These are phyloP conservation scores for Chitala chitala DNA, from an alignment of 2,113 vertebrate species.

Conservation along the genomic window DNA sequence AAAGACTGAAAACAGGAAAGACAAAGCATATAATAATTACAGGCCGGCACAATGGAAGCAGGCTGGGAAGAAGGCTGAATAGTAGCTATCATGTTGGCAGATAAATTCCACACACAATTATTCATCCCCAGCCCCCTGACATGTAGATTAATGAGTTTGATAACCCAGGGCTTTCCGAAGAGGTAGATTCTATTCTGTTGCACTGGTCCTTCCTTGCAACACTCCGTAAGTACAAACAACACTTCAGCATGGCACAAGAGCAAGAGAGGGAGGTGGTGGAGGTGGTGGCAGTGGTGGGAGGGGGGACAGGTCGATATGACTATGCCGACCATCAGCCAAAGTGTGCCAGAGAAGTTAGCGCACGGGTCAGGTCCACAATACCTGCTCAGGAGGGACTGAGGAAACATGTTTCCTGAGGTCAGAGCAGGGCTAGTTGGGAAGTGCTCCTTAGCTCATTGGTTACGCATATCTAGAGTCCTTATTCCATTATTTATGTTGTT, in stretches of 20 bases:
- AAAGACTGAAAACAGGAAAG: constrained; percentile 70
- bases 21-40: constrained; percentile 92
- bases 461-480: background rate
- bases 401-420: background rate
- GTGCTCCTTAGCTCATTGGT: background rate
- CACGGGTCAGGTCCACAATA: constrained; percentile 35
- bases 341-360: constrained; percentile 55
- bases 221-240: constrained; percentile 61
- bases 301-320: constrained; percentile 61
- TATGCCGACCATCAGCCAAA: constrained; percentile 61
- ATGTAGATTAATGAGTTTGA: constrained; percentile 99
- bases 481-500: background rate
- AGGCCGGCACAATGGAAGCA: constrained; percentile 72
- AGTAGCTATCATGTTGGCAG: constrained; percentile 95
- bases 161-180: constrained; percentile 88
- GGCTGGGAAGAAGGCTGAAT: constrained; percentile 76
- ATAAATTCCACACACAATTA: constrained; percentile 99
- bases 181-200: constrained; percentile 82
- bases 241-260: constrained; percentile 53
- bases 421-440: background rate
- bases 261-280: background rate
- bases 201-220: constrained; percentile 57
- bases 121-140: constrained; percentile 94
- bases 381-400: background rate
- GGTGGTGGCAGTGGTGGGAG: background rate